phyloP scores from a whole-genome alignment of 2,888 invertebrate species.

The Scelioninae gen. 2 region DNA sequence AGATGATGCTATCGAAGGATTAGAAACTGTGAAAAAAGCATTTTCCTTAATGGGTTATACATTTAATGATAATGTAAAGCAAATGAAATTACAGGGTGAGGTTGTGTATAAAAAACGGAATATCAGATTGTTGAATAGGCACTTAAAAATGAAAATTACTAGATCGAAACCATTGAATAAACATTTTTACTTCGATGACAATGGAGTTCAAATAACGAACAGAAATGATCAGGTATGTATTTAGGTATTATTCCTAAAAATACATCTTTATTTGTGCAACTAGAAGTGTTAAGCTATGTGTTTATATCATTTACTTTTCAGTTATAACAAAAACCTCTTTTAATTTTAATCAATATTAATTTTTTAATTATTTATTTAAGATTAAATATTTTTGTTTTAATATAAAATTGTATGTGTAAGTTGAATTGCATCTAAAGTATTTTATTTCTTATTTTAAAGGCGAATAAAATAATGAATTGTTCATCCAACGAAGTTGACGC shows the following conservation, averaged over 20 bases:
- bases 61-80: slow-evolving; percentile 67
- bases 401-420: too few relatives aligned
- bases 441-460: slow-evolving; percentile 59
- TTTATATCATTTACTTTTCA: too few relatives aligned
- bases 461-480: slow-evolving; percentile 68
- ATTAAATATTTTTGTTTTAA: too few relatives aligned
- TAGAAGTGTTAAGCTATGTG: too few relatives aligned
- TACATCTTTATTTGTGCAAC: too few relatives aligned
- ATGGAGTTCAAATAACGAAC: slow-evolving; percentile 78
- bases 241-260: too few relatives aligned
- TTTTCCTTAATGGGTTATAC: slow-evolving; percentile 80
- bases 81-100: slow-evolving; percentile 76
- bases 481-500: slow-evolving; percentile 66
- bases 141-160: slow-evolving; percentile 76
- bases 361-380: too few relatives aligned
- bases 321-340: too few relatives aligned
- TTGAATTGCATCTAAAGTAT: too few relatives aligned
- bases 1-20: slow-evolving; percentile 75
- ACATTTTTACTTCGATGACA: slow-evolving; percentile 82
- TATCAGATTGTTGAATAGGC: slow-evolving; percentile 78
- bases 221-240: slow-evolving; percentile 71
- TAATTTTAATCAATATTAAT: too few relatives aligned
- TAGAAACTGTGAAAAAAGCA: slow-evolving; percentile 80
- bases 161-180: slow-evolving; percentile 76
- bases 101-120: slow-evolving; percentile 81